Evolutionary conservation across 2,113 vertebrate species (phyloP), one percentile per base, ranked within the genome.

Genomic region (Astur gentilis): DNA sequence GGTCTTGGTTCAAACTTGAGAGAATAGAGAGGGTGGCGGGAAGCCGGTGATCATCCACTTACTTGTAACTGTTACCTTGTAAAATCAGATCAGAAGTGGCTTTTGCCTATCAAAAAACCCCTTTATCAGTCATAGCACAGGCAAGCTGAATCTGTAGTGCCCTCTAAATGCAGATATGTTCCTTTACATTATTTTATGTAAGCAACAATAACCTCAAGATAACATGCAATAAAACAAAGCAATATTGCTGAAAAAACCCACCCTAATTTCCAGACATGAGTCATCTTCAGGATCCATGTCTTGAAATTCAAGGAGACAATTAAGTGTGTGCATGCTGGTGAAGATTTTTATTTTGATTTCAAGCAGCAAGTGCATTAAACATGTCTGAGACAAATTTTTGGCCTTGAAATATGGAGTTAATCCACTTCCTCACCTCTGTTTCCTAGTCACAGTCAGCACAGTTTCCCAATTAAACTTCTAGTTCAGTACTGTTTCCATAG

Each of bases 401-500:
- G 8, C 52, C 76, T 84, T 83, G 40, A 66, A 65, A 79, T 9
- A 32, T 6, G n/a, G 20, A 55, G 65, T 47, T 91, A 70, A 64
- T 70, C 45, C 31, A 40, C 45, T 89, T 89, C 52, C n/a, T 95
- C 54, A 80, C 40, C 58, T 95, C 89, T 76, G 40, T 85, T 82
- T 91, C 47, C 38, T 71, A 58, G 36, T 61, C 58, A 15, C 18
- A 69, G 55, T 29, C 40, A 47, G 70, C 47, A 45, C 16, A 47
- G 42, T 87, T 95, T 92, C 62, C 67, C 85, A 88, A 88, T 94
- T 91, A 97, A 62, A 45, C 58, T 83, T 79, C 44, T 87, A 72
- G 67, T 76, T 92, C 75, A 42, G 71, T 61, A 22, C 70, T 54
- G 50, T 70, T 90, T 88, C 93, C 77, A n/a, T 66, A 81, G 78